phyloP scores from a whole-genome alignment of 2,113 vertebrate species.

The Meriones unguiculatus region DNA sequence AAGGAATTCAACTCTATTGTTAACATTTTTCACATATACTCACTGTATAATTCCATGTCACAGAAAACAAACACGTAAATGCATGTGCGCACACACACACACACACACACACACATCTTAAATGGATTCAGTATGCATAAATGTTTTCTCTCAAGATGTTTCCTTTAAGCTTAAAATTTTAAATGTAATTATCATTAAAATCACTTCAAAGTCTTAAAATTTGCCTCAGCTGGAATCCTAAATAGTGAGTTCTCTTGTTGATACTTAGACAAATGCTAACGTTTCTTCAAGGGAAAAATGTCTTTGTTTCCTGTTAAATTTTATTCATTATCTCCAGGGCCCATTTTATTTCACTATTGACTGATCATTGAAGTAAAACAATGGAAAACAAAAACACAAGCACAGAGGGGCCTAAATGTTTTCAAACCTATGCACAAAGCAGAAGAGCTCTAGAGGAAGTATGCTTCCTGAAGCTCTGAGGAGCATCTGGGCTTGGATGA shows the following conservation, averaged over 20 bases:
- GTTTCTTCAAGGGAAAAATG: background rate
- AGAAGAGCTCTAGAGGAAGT: background rate
- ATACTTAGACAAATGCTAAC: constrained; percentile 47
- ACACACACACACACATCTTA: background rate
- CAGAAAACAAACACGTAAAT: background rate
- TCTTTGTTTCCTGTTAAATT: constrained; percentile 56
- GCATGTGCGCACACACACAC: background rate
- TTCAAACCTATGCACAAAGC: constrained; percentile 45
- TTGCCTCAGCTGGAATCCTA: background rate
- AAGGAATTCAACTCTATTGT: background rate
- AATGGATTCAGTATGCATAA: background rate
- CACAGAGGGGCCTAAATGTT: constrained; percentile 56
- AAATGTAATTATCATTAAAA: constrained; percentile 16
- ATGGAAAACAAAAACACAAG: background rate
- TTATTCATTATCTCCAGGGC: constrained; percentile 66
- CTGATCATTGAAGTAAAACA: constrained; percentile 54
- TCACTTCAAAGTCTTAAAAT: background rate
- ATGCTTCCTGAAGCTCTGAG: constrained; percentile 1
- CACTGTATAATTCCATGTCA: background rate
- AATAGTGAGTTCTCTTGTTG: background rate
- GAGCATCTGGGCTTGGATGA: constrained; percentile 30
- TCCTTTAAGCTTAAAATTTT: constrained; percentile 15
- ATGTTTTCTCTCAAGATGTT: background rate
- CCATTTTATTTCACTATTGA: constrained; percentile 67
- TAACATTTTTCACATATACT: background rate